phyloP scores from a whole-genome alignment of 2,888 invertebrate species.

The Drosophila demipolita region DNA sequence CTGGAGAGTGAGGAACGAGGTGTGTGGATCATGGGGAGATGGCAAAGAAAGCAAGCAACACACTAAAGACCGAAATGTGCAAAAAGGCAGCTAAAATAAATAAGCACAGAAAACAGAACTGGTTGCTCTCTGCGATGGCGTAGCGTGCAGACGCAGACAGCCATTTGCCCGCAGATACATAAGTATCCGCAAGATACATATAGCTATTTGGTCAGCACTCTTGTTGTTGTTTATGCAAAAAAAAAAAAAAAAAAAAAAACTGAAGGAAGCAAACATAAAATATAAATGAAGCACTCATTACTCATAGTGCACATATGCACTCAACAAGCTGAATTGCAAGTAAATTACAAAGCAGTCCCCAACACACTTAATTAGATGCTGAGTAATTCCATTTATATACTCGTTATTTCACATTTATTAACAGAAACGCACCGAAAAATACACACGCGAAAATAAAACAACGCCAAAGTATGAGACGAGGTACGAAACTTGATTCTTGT shows the following conservation, averaged over 20 bases:
- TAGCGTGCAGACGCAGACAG: constrained; percentile 31
- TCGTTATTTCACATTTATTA: constrained; percentile 49
- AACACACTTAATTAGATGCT: constrained; percentile 35
- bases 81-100: constrained; percentile 72
- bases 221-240: constrained; percentile 47
- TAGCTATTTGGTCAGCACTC: constrained; percentile 48
- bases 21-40: constrained; percentile 24
- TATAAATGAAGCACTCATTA: constrained; percentile 1
- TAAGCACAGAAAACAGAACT: constrained; percentile 65
- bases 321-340: constrained; percentile 10
- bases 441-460: constrained; percentile 56
- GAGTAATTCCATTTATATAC: constrained; percentile 35
- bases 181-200: constrained; percentile 55
- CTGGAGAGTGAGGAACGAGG: constrained; percentile 33
- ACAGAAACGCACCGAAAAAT: constrained; percentile 8
- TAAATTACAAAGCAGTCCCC: constrained; percentile 4
- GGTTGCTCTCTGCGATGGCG: constrained; percentile 58
- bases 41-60: constrained; percentile 57
- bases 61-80: constrained; percentile 61
- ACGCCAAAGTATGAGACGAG: constrained; percentile 65
- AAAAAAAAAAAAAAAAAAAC: constrained; percentile 22
- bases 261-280: constrained; percentile 22
- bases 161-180: constrained; percentile 41
- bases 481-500: constrained; percentile 80
- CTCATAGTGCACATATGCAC: constrained; percentile 12